Conservation (phyloP, 37 sponge, comb jelly and placozoan genomes). For the Tethya wilhelma region DNA sequence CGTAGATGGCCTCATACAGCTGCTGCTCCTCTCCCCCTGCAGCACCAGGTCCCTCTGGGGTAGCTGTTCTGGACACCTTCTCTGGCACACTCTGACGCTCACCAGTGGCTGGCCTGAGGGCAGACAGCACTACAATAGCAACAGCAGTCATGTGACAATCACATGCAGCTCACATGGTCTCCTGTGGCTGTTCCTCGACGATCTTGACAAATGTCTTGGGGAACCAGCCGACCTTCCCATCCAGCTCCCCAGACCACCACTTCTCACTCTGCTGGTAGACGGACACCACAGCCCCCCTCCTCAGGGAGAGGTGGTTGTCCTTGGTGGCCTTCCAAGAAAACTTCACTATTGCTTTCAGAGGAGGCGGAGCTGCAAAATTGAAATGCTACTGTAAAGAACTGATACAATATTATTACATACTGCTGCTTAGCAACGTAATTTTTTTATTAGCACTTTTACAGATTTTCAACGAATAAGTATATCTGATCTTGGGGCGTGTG, state of each 20-base stretch:
- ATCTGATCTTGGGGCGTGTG: no score
- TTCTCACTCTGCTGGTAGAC: slow-evolving; percentile 61
- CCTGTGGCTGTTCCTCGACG: background rate
- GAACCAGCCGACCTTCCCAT: slow-evolving; percentile 78
- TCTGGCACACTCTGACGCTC: background rate
- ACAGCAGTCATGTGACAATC: background rate
- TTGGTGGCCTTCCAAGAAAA: slow-evolving; percentile 63
- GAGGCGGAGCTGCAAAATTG: slow-evolving; percentile 1
- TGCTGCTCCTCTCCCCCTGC: background rate
- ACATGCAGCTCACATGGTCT: background rate
- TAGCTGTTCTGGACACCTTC: background rate
- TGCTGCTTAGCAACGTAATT: no score
- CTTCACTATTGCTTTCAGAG: slow-evolving; percentile 44
- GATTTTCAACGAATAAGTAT: no score
- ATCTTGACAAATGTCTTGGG: slow-evolving; percentile 73
- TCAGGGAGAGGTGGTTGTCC: slow-evolving; percentile 65
- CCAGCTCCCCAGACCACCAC: slow-evolving; percentile 71
- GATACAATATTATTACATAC: no score
- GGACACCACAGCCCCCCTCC: slow-evolving; percentile 44
- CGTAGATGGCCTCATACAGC: slow-evolving; percentile 59
- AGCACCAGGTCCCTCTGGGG: background rate
- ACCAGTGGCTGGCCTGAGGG: background rate
- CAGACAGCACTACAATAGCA: background rate
- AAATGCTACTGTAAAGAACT: background rate
- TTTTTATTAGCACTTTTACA: no score